Percentiles rank a stretch among this genome's conserved stretches.
Conservation (phyloP, 2,113 vertebrate genomes). For the Scatophagus argus region DNA sequence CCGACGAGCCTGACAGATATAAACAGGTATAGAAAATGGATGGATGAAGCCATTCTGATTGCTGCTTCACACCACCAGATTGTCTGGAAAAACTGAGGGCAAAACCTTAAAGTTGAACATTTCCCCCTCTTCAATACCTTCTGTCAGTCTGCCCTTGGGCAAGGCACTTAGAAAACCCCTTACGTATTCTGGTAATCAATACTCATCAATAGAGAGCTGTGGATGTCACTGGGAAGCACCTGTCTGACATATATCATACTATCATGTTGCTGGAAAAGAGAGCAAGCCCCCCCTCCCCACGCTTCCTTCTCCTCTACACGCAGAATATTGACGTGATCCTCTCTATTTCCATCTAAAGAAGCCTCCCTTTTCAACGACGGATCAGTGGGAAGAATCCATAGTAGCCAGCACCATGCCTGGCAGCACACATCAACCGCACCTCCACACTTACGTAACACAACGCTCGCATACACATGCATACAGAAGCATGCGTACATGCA, state of each 20-base stretch:
- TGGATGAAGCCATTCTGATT: no score
- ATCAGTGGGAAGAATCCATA: constrained; percentile 63
- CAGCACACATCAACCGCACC: constrained; percentile 50
- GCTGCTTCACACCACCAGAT: not conserved
- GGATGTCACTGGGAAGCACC: not conserved
- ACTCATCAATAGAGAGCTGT: constrained; percentile 2
- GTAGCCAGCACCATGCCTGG: constrained; percentile 52
- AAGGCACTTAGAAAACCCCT: not conserved
- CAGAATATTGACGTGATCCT: constrained; percentile 21
- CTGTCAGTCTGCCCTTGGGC: not conserved
- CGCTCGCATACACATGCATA: constrained; percentile 26
- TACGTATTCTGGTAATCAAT: not conserved
- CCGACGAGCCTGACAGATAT: no score
- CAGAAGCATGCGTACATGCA: constrained; percentile 25
- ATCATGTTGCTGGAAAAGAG: not conserved
- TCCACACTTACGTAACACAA: constrained; percentile 67
- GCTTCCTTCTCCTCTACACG: not conserved
- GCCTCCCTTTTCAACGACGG: constrained; percentile 13
- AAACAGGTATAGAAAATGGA: no score
- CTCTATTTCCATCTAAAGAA: constrained; percentile 29
- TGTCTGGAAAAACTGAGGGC: not conserved
- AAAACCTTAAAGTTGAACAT: not conserved
- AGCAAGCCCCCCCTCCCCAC: not conserved
- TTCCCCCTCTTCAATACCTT: not conserved
- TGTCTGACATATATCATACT: not conserved